phyloP scores from a whole-genome alignment of 2,797 vertebrate genomes.

The Dermochelys coriacea region DNA sequence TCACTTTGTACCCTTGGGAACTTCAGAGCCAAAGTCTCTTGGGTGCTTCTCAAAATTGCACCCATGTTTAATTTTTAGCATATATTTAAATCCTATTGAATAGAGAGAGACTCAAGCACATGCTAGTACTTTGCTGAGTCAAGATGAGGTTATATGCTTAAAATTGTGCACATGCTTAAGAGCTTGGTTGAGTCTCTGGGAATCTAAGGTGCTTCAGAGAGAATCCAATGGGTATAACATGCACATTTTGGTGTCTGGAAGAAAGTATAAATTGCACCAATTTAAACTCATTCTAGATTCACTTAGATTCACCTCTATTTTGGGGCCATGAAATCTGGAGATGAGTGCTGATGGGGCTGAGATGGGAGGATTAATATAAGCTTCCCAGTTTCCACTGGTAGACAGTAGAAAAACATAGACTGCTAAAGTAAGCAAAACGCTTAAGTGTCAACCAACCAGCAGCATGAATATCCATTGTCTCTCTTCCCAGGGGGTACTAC shows the following conservation, averaged over 20 bases:
- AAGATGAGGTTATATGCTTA: not conserved
- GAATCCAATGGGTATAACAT: not conserved
- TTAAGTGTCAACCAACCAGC: not conserved
- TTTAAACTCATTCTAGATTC: not conserved
- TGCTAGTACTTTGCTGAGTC: not conserved
- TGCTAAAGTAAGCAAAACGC: not conserved
- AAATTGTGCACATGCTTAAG: not conserved
- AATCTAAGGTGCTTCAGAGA: not conserved
- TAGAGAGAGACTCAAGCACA: not conserved
- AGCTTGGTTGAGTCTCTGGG: not conserved
- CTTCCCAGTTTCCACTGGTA: not conserved
- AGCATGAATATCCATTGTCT: not conserved
- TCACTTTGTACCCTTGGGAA: not conserved
- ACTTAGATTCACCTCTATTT: not conserved
- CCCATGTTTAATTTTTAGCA: not conserved
- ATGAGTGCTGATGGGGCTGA: not conserved
- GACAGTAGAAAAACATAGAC: not conserved
- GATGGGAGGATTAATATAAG: not conserved
- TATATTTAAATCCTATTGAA: not conserved
- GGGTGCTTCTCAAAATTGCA: not conserved
- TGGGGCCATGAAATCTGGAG: not conserved
- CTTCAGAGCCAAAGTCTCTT: not conserved
- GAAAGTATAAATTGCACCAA: not conserved
- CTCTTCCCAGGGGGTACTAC: not conserved
- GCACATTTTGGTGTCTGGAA: not conserved